Percentiles rank a stretch among this genome's conserved stretches.
Conservation (phyloP, 2,888 invertebrate genomes). For the Conops quadrifasciatus region DNA sequence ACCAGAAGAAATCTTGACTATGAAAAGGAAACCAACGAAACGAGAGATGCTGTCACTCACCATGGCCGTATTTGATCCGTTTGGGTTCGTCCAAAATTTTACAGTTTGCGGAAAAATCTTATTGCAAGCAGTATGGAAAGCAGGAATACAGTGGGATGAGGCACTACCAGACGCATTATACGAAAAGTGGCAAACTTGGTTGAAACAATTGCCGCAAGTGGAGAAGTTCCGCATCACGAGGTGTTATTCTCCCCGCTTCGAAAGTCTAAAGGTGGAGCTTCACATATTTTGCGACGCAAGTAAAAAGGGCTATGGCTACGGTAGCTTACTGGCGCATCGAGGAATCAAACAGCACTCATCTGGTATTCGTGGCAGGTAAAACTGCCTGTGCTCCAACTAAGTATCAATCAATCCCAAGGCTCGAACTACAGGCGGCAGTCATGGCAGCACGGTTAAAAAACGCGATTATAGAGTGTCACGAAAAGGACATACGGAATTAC, state of each 20-base stretch:
- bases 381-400: constrained; percentile 12
- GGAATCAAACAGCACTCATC: background rate
- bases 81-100: constrained; percentile 34
- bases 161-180: constrained; percentile 34
- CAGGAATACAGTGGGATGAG: constrained; percentile 37
- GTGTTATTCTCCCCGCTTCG: constrained; percentile 11
- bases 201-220: constrained; percentile 4
- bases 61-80: constrained; percentile 37
- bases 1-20: background rate
- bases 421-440: constrained; percentile 27
- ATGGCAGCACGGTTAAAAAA: constrained; percentile 11
- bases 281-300: constrained; percentile 17
- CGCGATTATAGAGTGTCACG: background rate
- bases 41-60: constrained; percentile 32
- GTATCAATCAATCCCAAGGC: constrained; percentile 16
- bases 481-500: background rate
- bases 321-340: constrained; percentile 15
- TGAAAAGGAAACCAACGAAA: constrained; percentile 16
- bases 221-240: background rate
- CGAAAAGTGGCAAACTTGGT: constrained; percentile 26
- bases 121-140: constrained; percentile 39
- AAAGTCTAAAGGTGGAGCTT: constrained; percentile 1
- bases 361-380: constrained; percentile 13
- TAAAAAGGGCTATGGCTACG: constrained; percentile 10
- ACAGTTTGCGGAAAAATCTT: constrained; percentile 35